Conservation (phyloP, 2,113 vertebrate genomes). For the Aleadryas rufinucha region DNA sequence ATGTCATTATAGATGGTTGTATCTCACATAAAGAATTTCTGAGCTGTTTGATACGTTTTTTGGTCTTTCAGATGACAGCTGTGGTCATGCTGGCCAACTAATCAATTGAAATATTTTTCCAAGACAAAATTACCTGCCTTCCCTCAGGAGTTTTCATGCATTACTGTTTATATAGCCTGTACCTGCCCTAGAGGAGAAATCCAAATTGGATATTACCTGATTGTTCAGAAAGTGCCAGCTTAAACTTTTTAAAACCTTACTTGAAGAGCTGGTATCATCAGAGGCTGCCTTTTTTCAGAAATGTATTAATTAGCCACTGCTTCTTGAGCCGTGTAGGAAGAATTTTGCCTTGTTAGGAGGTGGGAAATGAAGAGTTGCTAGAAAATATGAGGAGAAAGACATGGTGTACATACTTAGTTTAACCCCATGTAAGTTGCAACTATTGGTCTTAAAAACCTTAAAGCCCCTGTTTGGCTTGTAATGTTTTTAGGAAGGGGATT, state of each 20-base stretch:
- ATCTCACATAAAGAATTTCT: neutral
- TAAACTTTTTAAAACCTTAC: neutral
- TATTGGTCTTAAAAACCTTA: neutral
- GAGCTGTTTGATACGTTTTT: fast-evolving
- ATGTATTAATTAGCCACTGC: neutral
- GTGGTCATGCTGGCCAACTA: neutral
- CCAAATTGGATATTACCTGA: neutral
- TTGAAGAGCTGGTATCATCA: neutral
- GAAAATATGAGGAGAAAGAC: neutral
- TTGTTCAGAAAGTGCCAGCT: neutral
- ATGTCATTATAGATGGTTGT: neutral
- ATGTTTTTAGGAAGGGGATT: neutral
- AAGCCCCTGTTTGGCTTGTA: neutral
- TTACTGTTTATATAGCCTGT: neutral
- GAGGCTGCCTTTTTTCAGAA: neutral
- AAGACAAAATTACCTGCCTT: neutral
- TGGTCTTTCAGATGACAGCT: neutral
- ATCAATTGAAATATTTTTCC: neutral
- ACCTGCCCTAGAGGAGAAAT: neutral
- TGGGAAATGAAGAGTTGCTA: neutral
- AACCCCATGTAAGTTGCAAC: neutral
- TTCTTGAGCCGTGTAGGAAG: neutral
- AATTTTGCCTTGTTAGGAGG: neutral
- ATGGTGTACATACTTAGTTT: neutral
- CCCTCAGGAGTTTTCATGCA: neutral